Evolutionary conservation across 2,113 vertebrate species (phyloP), one percentile per base, ranked within the genome.

Genomic region (Ptyas mucosa): DNA sequence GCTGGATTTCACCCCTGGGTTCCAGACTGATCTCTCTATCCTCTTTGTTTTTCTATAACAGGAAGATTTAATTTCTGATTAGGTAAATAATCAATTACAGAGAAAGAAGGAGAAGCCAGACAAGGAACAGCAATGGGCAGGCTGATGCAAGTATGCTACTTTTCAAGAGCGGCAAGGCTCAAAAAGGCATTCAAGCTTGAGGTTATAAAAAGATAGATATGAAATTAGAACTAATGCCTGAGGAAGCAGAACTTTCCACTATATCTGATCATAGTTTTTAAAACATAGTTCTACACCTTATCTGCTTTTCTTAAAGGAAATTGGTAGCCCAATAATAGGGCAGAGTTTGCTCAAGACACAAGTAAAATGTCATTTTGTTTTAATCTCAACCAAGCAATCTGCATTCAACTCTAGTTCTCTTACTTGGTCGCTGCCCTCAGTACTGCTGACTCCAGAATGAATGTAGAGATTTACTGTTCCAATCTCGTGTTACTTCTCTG

Each of bases 121-220:
- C 1, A 57, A n/a, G 90, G 0, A 0, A 52, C 89, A 57, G 54
- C 85, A 85, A 51, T 6, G 1, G 43, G 92, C 20, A 57, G 69
- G 85, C 75, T 89, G 54, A 34, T 5, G 2, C 20, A 75, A 8
- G 89, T 88, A 51, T 0, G 0, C 57, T 10, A 29, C 0, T 1
- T 0, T 0, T 29, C 87, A 54, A 54, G 26, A 0, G 0, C 3
- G 7, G 52, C 0, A 1, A 86, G 92, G 55, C 64, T 49, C 55
- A 5, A 0, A 12, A 64, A 51, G 0, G 11, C 69, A 20, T 1
- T 1, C 21, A 0, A 43, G 93, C 53, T 85, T 88, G 81, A 52
- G 10, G 52, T 92, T 89, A 49, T 93, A 90, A 92, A 93, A 64
- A 3, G 64, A 69, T 94, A 95, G 14, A 92, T 93, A 93, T 85